Evolutionary conservation across 2,113 vertebrate genomes (phyloP).

Genomic region (Laticauda colubrina): DNA sequence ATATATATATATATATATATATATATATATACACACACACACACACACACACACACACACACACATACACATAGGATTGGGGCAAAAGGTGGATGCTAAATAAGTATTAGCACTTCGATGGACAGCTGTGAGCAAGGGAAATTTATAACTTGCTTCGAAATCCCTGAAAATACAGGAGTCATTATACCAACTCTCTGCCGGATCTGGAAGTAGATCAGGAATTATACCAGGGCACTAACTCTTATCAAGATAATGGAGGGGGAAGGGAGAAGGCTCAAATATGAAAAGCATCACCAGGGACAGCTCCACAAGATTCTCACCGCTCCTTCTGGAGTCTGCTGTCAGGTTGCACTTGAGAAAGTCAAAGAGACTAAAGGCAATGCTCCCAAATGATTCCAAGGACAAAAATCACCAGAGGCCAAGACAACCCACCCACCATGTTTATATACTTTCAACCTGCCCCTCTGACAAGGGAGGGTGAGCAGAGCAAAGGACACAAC

Average conservation of each 20-base stretch:
- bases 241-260: slow-evolving; percentile 37
- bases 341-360: slow-evolving; percentile 31
- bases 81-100: background rate
- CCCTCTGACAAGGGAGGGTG: background rate
- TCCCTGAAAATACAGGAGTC: slow-evolving; percentile 12
- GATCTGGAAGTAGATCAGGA: slow-evolving; percentile 20
- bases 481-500: background rate
- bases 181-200: slow-evolving; percentile 20
- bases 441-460: background rate
- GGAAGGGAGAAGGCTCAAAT: slow-evolving; percentile 46
- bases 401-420: slow-evolving; percentile 54
- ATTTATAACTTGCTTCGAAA: slow-evolving; percentile 17
- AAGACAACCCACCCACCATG: background rate
- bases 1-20: no score
- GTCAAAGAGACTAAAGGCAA: slow-evolving; percentile 42
- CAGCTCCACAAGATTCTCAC: slow-evolving; percentile 48
- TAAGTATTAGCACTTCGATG: background rate
- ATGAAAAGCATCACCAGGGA: slow-evolving; percentile 61
- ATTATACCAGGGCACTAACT: slow-evolving; percentile 16
- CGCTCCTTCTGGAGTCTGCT: slow-evolving; percentile 52
- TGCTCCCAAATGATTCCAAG: slow-evolving; percentile 48
- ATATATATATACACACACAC: no score
- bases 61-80: no score
- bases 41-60: no score
- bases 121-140: slow-evolving; percentile 7